Evolutionary conservation across 2,797 vertebrate species (phyloP).

Genomic region (Tapera naevia): DNA sequence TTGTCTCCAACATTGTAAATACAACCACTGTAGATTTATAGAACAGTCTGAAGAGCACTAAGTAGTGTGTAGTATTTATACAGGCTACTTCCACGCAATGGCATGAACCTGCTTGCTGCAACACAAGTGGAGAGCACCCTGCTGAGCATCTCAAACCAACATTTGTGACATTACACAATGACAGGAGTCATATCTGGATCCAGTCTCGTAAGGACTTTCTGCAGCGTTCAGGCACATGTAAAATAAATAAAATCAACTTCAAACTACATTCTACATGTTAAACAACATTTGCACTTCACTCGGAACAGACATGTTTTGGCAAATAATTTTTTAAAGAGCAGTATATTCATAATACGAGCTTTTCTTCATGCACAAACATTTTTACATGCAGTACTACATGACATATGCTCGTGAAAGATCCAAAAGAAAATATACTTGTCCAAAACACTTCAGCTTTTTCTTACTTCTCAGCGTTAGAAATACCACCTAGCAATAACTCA

Average conservation of each 20-base stretch:
- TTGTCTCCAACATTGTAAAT: not conserved
- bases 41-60: not conserved
- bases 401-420: conserved; percentile 20
- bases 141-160: not conserved
- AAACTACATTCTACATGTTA: conserved; percentile 33
- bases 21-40: not conserved
- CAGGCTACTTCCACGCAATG: not conserved
- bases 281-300: conserved; percentile 47
- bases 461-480: conserved; percentile 28
- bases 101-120: not conserved
- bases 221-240: conserved; percentile 26
- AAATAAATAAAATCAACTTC: not conserved
- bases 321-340: conserved; percentile 32
- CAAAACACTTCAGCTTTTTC: conserved; percentile 24
- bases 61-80: not conserved
- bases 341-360: conserved; percentile 6
- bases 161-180: not conserved
- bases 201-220: not conserved
- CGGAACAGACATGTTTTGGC: conserved; percentile 42
- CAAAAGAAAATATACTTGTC: not conserved
- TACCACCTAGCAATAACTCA: not conserved
- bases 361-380: conserved; percentile 65
- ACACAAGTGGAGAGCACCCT: not conserved
- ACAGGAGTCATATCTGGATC: not conserved
- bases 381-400: conserved; percentile 54